Evolutionary conservation across 2,113 vertebrate genomes (phyloP).

Genomic region (Puffinus mauretanicus): DNA sequence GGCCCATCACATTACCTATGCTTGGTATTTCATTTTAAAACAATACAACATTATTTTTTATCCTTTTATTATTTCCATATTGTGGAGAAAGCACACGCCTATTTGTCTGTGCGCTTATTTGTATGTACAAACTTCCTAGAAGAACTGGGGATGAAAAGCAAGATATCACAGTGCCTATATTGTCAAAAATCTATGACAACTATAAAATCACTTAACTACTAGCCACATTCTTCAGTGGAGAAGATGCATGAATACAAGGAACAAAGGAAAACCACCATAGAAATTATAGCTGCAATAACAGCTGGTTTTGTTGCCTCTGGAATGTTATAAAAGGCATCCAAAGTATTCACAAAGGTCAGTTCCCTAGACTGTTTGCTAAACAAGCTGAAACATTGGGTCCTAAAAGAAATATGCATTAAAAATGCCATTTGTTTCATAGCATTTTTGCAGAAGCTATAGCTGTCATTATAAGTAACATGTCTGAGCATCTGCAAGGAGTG

Average conservation of each 20-base stretch:
- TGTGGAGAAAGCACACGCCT: background rate
- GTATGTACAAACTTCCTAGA: background rate
- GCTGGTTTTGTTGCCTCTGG: background rate
- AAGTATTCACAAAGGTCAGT: constrained; percentile 45
- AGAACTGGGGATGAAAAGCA: background rate
- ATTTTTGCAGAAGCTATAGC: background rate
- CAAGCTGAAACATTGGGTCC: background rate
- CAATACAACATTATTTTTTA: background rate
- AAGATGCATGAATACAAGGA: background rate
- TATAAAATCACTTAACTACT: background rate
- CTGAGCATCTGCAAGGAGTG: background rate
- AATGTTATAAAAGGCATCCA: constrained; percentile 40
- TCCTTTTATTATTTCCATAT: background rate
- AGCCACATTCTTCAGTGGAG: background rate
- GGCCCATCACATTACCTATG: background rate
- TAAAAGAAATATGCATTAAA: constrained; percentile 6
- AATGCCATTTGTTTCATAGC: background rate
- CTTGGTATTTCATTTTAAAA: background rate
- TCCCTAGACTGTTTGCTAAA: background rate
- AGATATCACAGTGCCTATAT: background rate
- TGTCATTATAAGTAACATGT: background rate
- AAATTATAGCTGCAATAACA: constrained; percentile 18
- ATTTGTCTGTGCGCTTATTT: background rate
- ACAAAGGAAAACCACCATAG: background rate
- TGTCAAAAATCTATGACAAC: background rate